Conservation (phyloP, 1,140 invertebrate genomes). For the Zaprionus tsacasi region DNA sequence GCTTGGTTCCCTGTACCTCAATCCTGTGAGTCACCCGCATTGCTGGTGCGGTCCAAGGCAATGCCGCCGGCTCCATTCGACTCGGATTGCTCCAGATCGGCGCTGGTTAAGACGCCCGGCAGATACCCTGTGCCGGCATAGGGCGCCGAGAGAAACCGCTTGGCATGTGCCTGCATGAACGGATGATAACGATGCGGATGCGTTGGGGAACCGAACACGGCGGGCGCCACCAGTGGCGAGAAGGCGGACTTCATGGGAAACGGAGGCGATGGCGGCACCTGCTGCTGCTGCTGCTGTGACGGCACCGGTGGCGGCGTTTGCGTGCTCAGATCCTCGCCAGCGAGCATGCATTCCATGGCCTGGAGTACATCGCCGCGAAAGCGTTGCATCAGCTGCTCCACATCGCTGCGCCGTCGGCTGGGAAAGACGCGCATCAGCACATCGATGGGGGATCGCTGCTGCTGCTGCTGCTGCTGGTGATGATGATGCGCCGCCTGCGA, state of each 20-base stretch:
- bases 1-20: constrained; percentile 55
- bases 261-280: constrained; percentile 83
- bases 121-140: constrained; percentile 92
- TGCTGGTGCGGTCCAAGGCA: constrained; percentile 59
- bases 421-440: constrained; percentile 93
- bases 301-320: constrained; percentile 52
- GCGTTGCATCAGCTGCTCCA: constrained; percentile 91
- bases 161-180: constrained; percentile 85
- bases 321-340: constrained; percentile 86
- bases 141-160: constrained; percentile 90
- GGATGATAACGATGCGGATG: constrained; percentile 80
- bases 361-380: constrained; percentile 94
- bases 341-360: constrained; percentile 94
- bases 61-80: constrained; percentile 62
- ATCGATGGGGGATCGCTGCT: constrained; percentile 89
- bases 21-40: constrained; percentile 64
- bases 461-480: constrained; percentile 66
- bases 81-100: constrained; percentile 84
- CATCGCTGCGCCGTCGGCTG: constrained; percentile 91
- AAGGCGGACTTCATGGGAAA: constrained; percentile 89
- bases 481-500: constrained; percentile 70
- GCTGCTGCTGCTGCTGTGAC: constrained; percentile 37
- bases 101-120: constrained; percentile 89
- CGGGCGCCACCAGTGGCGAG: constrained; percentile 87
- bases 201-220: constrained; percentile 85